Evolutionary conservation across 1,140 invertebrate species (phyloP), one percentile per base, ranked within the genome.

Genomic region (Dermatophagoides farinae): DNA sequence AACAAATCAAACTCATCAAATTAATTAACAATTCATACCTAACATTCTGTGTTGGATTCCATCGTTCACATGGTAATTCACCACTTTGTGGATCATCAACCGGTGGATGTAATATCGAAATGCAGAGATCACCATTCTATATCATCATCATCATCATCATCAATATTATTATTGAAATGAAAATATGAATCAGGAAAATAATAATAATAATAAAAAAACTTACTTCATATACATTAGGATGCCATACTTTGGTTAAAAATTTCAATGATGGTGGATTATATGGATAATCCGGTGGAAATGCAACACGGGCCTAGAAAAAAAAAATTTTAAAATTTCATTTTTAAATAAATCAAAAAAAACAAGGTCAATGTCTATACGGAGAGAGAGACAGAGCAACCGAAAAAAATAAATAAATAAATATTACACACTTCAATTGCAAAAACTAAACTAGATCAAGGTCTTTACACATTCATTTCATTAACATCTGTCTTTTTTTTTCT

Each of bases 31-130:
- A n/a, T n/a, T n/a, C n/a, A 20, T 71, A 84, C 81, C 82, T 83
- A 62, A 98, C 95, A 72, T 90, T 97, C 77, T 99, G 96, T 59
- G 96, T 98, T 38, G 96, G 96, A 78, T 99, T 99, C 95, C 96
- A 99, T 73, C 95, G 84, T 76, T 99, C 96, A 74, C 91, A 97
- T 0, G 96, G 91, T 66, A 97, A 73, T 73, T 99, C 95, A 11
- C 95, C 95, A 67, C 88, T 96, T 70, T 97, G 95, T 44, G 95
- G 95, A 76, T 99, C 95, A 75, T 98, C 93, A 57, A 97, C 83
- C 31, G 96, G 95, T 55, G 96, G 92, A 74, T 99, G 96, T 49
- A 99, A 78, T 72, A 99, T 99, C 64, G 91, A 97, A 77, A 99
- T 98, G 76, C 96, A 99, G 25, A 99, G 77, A 74, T 98, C 95